Evolutionary conservation across 2,113 vertebrate species (phyloP).

Genomic region (Panurus biarmicus): DNA sequence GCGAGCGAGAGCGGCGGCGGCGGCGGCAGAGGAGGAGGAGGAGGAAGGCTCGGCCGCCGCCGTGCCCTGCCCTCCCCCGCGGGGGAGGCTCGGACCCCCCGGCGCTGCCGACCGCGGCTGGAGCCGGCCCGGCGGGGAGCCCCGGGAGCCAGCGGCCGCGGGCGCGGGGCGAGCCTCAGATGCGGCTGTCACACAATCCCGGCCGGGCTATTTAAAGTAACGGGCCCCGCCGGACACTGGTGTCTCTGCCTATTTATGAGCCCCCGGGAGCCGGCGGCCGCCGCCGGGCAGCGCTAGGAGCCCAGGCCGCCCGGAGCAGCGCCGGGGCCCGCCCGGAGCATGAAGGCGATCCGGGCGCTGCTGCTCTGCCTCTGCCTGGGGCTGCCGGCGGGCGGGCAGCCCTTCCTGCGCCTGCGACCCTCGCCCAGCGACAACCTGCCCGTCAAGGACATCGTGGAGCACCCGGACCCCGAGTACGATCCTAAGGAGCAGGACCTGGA

Average conservation of each 20-base stretch:
- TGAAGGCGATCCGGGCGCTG: conserved; percentile 75
- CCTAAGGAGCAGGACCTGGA: conserved; percentile 86
- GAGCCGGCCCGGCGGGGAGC: conserved; percentile 41
- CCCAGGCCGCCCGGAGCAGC: conserved; percentile 28
- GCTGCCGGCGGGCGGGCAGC: conserved; percentile 76
- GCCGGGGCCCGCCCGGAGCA: conserved; percentile 60
- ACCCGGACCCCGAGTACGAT: conserved; percentile 88
- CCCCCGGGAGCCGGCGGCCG: conserved; percentile 65
- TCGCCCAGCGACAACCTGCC: conserved; percentile 85
- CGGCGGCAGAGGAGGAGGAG: not conserved
- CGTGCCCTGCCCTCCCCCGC: not conserved
- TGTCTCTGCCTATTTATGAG: conserved; percentile 87
- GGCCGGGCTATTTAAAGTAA: conserved; percentile 87
- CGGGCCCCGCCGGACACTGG: conserved; percentile 71
- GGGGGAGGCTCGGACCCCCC: conserved; percentile 22
- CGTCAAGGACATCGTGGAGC: conserved; percentile 82
- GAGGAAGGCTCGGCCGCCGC: conserved; percentile 1
- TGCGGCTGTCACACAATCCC: conserved; percentile 77
- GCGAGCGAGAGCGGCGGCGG: not conserved
- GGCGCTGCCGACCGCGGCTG: conserved; percentile 18
- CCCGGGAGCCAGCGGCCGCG: conserved; percentile 39
- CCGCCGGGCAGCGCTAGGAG: conserved; percentile 58
- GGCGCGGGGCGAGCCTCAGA: conserved; percentile 19
- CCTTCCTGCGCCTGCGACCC: conserved; percentile 81
- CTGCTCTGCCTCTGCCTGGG: conserved; percentile 76